Conservation (phyloP, 2,888 invertebrate species). For the Trichopoda pennipes region DNA sequence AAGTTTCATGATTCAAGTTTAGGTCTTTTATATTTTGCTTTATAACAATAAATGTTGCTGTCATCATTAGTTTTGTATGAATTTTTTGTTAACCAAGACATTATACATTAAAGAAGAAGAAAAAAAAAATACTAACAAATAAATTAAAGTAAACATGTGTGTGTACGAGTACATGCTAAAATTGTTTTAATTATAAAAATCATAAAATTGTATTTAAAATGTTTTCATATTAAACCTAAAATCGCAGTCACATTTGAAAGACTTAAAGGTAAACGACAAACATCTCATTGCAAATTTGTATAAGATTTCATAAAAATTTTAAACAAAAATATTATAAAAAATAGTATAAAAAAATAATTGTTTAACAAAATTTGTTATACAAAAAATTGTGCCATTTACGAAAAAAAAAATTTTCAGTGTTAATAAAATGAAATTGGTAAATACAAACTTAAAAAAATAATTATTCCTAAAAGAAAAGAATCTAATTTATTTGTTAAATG, state of each 20-base stretch:
- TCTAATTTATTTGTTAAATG: too few species aligned
- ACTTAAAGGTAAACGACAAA: conserved; percentile 30
- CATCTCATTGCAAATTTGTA: too few species aligned
- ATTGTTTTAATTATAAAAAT: conserved; percentile 43
- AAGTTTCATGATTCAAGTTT: conserved; percentile 27
- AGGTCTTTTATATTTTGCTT: not conserved
- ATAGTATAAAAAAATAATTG: not conserved
- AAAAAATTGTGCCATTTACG: not conserved
- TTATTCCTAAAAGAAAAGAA: not conserved
- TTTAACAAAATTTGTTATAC: not conserved
- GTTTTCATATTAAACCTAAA: conserved; percentile 51
- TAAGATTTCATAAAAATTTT: too few species aligned
- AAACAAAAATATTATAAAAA: not conserved
- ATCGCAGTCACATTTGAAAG: conserved; percentile 48
- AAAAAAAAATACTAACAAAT: too few species aligned
- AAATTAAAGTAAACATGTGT: too few species aligned
- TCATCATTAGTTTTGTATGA: too few species aligned
- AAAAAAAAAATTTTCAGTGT: not conserved
- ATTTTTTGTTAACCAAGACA: too few species aligned
- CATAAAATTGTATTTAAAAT: conserved; percentile 62
- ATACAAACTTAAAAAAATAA: not conserved
- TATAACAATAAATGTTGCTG: conserved; percentile 18
- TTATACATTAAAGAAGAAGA: too few species aligned
- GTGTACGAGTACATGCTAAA: conserved; percentile 32
- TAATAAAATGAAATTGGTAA: conserved; percentile 51